Conservation (phyloP, 2,888 invertebrate genomes). For the Prenolepis imparis region DNA sequence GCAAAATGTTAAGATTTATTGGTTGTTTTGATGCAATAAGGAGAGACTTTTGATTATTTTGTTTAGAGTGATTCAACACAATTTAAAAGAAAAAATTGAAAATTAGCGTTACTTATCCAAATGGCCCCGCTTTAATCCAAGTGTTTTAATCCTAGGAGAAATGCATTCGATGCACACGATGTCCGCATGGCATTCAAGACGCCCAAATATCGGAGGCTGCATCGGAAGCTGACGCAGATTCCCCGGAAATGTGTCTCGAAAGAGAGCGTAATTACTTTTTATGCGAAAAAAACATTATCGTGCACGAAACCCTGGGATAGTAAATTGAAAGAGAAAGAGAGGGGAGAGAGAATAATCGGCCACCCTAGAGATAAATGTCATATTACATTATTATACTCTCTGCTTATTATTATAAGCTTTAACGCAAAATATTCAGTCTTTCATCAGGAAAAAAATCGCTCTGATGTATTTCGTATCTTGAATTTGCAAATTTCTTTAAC, state of each 20-base stretch:
- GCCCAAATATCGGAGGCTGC: conserved; percentile 3
- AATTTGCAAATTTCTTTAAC: not conserved
- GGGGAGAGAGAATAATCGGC: not conserved
- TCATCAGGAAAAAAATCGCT: not conserved
- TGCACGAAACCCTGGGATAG: conserved; percentile 19
- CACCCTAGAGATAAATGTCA: not conserved
- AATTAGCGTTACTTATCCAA: not conserved
- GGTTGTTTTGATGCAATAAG: not conserved
- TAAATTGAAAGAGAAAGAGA: not conserved
- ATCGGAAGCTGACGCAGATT: conserved; percentile 42
- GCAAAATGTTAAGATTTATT: not conserved
- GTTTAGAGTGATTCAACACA: not conserved
- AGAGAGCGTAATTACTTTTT: conserved; percentile 57
- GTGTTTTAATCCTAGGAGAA: conserved; percentile 1
- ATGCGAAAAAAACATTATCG: conserved; percentile 58
- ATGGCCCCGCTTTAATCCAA: conserved; percentile 1
- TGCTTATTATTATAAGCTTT: too few species aligned
- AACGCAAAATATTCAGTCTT: not conserved
- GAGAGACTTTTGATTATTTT: not conserved
- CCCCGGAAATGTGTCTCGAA: conserved; percentile 37
- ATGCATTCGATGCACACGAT: conserved; percentile 4
- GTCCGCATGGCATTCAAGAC: conserved; percentile 23
- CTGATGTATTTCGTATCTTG: not conserved
- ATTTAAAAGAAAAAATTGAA: not conserved
- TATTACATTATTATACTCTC: too few species aligned